These are phyloP conservation scores for Trisateles emortualis DNA, from an alignment of 2,888 invertebrate species.

Conservation along the genomic window DNA sequence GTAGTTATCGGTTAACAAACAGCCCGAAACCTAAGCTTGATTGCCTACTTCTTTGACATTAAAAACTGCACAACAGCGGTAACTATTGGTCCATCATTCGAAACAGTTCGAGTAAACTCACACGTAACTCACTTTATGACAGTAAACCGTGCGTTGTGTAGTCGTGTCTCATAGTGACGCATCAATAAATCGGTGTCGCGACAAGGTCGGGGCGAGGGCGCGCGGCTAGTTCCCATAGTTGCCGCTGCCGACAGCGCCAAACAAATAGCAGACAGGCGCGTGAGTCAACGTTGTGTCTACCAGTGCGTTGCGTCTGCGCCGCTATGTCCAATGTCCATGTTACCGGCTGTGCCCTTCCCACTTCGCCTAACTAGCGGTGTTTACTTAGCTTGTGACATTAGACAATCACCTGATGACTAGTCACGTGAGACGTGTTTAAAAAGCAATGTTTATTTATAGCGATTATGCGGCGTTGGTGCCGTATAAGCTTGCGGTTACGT, in stretches of 20 bases:
- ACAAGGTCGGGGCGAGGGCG: constrained; percentile 84
- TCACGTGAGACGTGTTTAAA: background rate
- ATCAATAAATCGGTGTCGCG: constrained; percentile 83
- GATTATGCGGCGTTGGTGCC: no score
- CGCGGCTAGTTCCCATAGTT: constrained; percentile 68
- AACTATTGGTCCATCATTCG: background rate
- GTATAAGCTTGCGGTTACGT: no score
- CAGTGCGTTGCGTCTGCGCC: constrained; percentile 20
- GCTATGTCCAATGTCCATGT: background rate
- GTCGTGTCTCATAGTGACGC: constrained; percentile 72
- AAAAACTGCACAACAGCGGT: no score
- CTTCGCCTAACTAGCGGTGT: constrained; percentile 4
- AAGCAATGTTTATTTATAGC: no score
- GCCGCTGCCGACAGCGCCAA: constrained; percentile 59
- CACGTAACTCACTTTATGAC: constrained; percentile 49
- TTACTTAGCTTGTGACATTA: constrained; percentile 35
- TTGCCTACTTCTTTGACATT: no score
- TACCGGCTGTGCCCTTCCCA: background rate
- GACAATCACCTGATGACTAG: constrained; percentile 35
- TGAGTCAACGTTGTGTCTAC: constrained; percentile 64
- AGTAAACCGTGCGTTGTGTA: constrained; percentile 40
- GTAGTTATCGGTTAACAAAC: no score
- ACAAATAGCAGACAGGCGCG: constrained; percentile 70
- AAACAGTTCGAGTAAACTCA: constrained; percentile 36
- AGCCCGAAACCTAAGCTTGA: no score